phyloP scores from a whole-genome alignment of 2,888 invertebrate species.

The Steromphala cineraria region DNA sequence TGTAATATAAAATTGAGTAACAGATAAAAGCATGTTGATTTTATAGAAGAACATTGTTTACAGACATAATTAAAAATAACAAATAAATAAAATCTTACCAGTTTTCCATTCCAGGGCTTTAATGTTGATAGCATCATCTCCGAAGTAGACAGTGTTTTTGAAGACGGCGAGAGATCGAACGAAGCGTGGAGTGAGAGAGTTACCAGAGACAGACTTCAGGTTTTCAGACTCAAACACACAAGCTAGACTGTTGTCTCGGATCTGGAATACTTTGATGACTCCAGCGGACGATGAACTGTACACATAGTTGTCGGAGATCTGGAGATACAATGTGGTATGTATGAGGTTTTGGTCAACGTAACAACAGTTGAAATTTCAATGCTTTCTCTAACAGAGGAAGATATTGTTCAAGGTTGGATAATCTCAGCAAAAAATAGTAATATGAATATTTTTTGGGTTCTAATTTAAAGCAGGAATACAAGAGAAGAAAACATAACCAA shows the following conservation, averaged over 20 bases:
- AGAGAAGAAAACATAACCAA: too few relatives aligned
- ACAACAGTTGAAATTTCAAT: too few relatives aligned
- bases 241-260: slow-evolving; percentile 48
- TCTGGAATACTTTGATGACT: slow-evolving; percentile 61
- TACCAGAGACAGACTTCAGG: slow-evolving; percentile 45
- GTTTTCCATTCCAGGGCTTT: slow-evolving; percentile 69
- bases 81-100: slow-evolving; percentile 54
- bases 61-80: background rate
- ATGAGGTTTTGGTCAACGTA: background rate
- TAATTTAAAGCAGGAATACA: too few relatives aligned
- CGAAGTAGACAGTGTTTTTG: slow-evolving; percentile 55
- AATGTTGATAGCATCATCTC: slow-evolving; percentile 70
- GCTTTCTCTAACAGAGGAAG: too few relatives aligned
- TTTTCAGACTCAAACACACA: slow-evolving; percentile 66
- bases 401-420: too few relatives aligned
- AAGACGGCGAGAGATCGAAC: slow-evolving; percentile 53
- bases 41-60: too few relatives aligned
- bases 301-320: slow-evolving; percentile 52
- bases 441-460: too few relatives aligned
- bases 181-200: slow-evolving; percentile 40
- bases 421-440: too few relatives aligned
- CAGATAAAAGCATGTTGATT: too few relatives aligned
- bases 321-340: slow-evolving; percentile 7
- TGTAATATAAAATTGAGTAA: too few relatives aligned
- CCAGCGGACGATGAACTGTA: slow-evolving; percentile 57